phyloP scores from a whole-genome alignment of 2,888 invertebrate genomes.

The Cerceris rybyensis region DNA sequence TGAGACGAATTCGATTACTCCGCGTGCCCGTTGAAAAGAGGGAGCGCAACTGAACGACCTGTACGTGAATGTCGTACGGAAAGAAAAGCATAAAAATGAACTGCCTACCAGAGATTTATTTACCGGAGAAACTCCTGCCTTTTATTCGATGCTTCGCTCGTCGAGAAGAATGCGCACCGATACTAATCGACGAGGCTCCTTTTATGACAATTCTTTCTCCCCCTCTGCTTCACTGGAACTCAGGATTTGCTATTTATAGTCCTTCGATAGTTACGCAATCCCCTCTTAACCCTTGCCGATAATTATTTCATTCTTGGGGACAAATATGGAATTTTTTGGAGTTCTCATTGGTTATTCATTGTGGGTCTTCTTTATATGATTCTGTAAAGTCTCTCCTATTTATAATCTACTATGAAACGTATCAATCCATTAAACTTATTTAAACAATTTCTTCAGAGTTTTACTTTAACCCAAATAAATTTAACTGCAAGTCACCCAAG shows the following conservation, averaged over 20 bases:
- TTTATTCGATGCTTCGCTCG: constrained; percentile 49
- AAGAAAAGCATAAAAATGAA: constrained; percentile 56
- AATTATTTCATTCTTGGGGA: too few relatives aligned
- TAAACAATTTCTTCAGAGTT: too few relatives aligned
- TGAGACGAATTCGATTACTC: constrained; percentile 62
- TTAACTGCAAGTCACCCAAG: background rate
- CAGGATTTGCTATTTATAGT: too few relatives aligned
- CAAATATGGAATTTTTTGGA: too few relatives aligned
- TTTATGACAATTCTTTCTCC: background rate
- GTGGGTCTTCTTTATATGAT: too few relatives aligned
- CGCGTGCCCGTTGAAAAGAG: constrained; percentile 8
- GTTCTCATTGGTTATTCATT: too few relatives aligned
- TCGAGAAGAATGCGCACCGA: background rate
- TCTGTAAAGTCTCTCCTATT: too few relatives aligned
- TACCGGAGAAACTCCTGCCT: constrained; percentile 44
- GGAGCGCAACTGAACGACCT: constrained; percentile 52
- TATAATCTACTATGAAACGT: too few relatives aligned
- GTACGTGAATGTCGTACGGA: constrained; percentile 62
- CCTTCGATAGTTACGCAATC: too few relatives aligned
- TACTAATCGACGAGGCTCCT: background rate
- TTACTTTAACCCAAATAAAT: too few relatives aligned
- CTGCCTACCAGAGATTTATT: constrained; percentile 52
- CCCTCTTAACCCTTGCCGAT: too few relatives aligned
- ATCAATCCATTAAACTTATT: too few relatives aligned
- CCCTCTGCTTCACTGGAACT: background rate